phyloP scores from a whole-genome alignment of 1,140 invertebrate genomes.

The Pissodes strobi region DNA sequence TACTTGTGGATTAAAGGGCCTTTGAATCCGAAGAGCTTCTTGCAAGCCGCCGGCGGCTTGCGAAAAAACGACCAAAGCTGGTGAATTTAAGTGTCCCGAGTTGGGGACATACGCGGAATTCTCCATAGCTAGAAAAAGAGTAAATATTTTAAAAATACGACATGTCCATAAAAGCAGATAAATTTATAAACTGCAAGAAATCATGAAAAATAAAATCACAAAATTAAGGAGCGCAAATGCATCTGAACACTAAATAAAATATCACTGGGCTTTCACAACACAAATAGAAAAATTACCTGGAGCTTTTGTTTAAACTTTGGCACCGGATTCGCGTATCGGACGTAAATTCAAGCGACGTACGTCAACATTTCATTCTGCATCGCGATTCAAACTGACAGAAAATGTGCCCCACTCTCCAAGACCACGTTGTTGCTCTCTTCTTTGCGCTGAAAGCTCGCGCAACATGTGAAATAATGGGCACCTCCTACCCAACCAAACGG shows the following conservation, averaged over 20 bases:
- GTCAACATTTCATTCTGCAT: conserved; percentile 30
- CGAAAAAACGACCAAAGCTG: conserved; percentile 80
- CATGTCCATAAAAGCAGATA: neutral
- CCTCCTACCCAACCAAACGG: conserved; percentile 38
- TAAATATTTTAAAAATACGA: too few relatives aligned
- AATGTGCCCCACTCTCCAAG: conserved; percentile 25
- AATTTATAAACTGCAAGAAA: neutral
- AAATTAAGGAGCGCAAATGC: neutral
- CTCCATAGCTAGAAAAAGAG: conserved; percentile 49
- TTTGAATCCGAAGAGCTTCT: conserved; percentile 74
- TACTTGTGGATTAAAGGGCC: conserved; percentile 73
- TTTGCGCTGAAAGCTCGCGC: conserved; percentile 18
- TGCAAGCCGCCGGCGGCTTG: conserved; percentile 73
- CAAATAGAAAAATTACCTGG: conserved; percentile 14
- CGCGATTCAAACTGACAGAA: conserved; percentile 33
- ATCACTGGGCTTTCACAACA: conserved; percentile 6
- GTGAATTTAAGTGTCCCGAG: conserved; percentile 70
- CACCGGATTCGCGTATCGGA: conserved; percentile 8
- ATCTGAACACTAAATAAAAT: conserved; percentile 6
- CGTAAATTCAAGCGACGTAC: conserved; percentile 23
- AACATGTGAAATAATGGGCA: conserved; percentile 30
- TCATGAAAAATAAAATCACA: neutral
- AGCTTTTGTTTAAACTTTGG: conserved; percentile 4
- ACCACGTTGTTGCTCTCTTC: conserved; percentile 24
- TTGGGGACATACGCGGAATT: conserved; percentile 57